Evolutionary conservation across 2,888 invertebrate species (phyloP), one percentile per base, ranked within the genome.

Genomic region (Ischnura elegans): DNA sequence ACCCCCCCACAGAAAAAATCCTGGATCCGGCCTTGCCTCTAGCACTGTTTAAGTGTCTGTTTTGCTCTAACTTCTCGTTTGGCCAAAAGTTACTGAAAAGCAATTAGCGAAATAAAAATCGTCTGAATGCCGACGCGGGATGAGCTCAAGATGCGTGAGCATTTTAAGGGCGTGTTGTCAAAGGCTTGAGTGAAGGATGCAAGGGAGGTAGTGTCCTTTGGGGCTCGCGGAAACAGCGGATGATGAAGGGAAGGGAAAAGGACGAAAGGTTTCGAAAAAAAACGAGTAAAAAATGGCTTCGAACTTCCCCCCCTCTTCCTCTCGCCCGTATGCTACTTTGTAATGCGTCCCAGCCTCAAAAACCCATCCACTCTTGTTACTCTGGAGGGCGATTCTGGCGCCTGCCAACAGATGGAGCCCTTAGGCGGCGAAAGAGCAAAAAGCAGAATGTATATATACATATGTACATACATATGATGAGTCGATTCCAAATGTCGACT

Each of bases 341-440:
- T 10, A 36, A 16, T 10, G 76, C 10, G 13, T 36, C 66, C 76
- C 36, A 76, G 36, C 76, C 29, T 76, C 76, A n/a, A 36, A 25
- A 76, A 76, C 76, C 36, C 76, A 76, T 76, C 76, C 76, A 76
- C 76, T 76, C 76, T 76, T 76, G 76, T 61, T 61, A 76, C 76
- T 16, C 76, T 36, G 16, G 76, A 76, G 76, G 16, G 76, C 76
- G 36, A 76, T 76, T 76, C 29, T 36, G 76, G 36, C 13, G 29
- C 76, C 36, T 36, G 76, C 76, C 76, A 76, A 76, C 76, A 76
- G 76, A 76, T 76, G 76, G 76, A 76, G 36, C 76, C 29, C 36
- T 3, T 29, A 76, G 76, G 76, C 10, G n/a, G 13, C 5, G 21
- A 61, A 25, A 21, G 29, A 66, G 66, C 29, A n/a, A 16, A 61